Percentiles rank a stretch among this genome's conserved stretches.
These are phyloP conservation scores for Erythrocercus mccallii DNA, from an alignment of 2,113 vertebrate genomes.

Conservation along the genomic window DNA sequence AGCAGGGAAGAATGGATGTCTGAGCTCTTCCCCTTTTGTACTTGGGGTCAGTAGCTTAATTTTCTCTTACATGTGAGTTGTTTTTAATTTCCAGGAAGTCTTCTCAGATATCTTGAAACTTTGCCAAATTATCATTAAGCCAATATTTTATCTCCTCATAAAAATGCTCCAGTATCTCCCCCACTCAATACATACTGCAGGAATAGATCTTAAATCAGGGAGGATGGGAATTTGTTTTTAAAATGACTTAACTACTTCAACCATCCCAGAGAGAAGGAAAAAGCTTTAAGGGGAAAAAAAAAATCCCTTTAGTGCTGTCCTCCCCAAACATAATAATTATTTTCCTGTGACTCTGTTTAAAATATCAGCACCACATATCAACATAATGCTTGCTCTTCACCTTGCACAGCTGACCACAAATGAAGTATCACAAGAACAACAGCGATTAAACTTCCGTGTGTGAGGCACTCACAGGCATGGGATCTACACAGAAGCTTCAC, in stretches of 20 bases:
- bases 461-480: neutral
- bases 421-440: conserved; percentile 4
- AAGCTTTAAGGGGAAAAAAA: neutral
- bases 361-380: neutral
- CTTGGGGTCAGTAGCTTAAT: conserved; percentile 59
- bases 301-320: neutral
- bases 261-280: neutral
- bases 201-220: conserved; percentile 35
- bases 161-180: conserved; percentile 49
- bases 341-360: neutral
- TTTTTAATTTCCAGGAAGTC: conserved; percentile 73
- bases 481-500: neutral
- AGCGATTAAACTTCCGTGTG: neutral
- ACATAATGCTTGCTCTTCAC: neutral
- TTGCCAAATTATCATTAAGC: conserved; percentile 69
- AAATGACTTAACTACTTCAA: conserved; percentile 55
- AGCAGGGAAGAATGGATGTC: conserved; percentile 23
- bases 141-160: conserved; percentile 67
- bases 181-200: neutral
- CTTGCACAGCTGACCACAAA: conserved; percentile 9
- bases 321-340: neutral
- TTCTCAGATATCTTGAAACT: conserved; percentile 47
- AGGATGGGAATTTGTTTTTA: conserved; percentile 49
- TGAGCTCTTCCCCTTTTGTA: conserved; percentile 58
- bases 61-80: conserved; percentile 63